phyloP scores from a whole-genome alignment of 2,113 vertebrate species.

The Sylvietta virens region DNA sequence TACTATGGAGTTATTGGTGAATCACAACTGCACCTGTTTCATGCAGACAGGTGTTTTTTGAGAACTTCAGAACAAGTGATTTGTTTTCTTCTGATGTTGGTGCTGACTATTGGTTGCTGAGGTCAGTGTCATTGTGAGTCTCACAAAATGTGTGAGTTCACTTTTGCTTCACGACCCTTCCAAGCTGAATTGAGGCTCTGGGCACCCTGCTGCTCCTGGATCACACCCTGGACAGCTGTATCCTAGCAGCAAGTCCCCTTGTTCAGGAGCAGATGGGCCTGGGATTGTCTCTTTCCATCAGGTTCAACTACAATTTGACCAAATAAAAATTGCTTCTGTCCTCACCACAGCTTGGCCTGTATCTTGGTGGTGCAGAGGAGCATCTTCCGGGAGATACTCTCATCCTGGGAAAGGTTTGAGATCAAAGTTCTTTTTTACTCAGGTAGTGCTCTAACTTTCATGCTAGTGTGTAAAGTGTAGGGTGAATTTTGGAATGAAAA shows the following conservation, averaged over 20 bases:
- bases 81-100: background rate
- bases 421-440: background rate
- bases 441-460: background rate
- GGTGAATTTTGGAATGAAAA: background rate
- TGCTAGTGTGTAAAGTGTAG: background rate
- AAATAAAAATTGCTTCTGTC: background rate
- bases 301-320: background rate
- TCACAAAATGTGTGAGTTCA: background rate
- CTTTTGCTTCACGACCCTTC: background rate
- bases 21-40: background rate
- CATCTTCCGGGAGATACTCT: background rate
- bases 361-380: background rate
- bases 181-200: background rate
- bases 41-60: background rate
- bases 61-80: rapidly evolving
- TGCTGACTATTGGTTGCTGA: background rate
- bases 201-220: background rate
- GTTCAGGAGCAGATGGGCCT: background rate
- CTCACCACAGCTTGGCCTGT: rapidly evolving
- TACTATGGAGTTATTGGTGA: background rate
- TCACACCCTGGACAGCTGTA: background rate
- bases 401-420: background rate
- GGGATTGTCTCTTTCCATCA: background rate
- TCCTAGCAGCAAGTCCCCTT: background rate
- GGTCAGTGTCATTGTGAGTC: background rate